Evolutionary conservation across 2,113 vertebrate genomes (phyloP).

Genomic region (Microtus ochrogaster): DNA sequence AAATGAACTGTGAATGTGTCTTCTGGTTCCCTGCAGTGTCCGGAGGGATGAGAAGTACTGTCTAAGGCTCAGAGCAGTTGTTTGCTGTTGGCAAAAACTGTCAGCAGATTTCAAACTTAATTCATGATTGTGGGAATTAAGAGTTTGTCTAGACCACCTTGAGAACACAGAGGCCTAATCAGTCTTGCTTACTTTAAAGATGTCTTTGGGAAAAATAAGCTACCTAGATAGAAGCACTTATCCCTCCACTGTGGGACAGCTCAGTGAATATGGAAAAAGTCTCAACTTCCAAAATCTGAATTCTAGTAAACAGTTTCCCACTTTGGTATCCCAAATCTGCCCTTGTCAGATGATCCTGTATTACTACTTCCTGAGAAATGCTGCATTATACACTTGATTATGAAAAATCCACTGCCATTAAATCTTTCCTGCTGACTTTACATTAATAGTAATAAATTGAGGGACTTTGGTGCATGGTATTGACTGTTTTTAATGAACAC

Average conservation of each 20-base stretch:
- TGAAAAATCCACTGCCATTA: slow-evolving; percentile 17
- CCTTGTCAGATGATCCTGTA: neutral
- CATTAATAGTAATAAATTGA: slow-evolving; percentile 6
- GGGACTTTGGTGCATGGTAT: slow-evolving; percentile 14
- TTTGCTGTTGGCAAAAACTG: slow-evolving; percentile 14
- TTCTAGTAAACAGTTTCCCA: slow-evolving; percentile 20
- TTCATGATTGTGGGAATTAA: slow-evolving; percentile 50
- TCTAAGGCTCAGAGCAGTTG: neutral
- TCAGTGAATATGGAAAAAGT: slow-evolving; percentile 1
- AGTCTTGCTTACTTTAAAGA: slow-evolving; percentile 59
- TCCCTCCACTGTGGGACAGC: slow-evolving; percentile 37
- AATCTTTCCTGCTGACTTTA: slow-evolving; percentile 5
- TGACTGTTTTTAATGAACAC: slow-evolving; percentile 58
- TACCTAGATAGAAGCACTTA: slow-evolving; percentile 58
- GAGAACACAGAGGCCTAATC: slow-evolving; percentile 56
- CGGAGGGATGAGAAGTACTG: neutral
- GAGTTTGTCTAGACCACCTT: slow-evolving; percentile 56
- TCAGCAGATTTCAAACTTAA: slow-evolving; percentile 55
- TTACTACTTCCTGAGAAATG: neutral
- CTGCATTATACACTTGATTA: neutral
- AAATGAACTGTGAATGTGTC: neutral
- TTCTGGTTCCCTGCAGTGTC: neutral
- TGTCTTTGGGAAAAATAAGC: slow-evolving; percentile 56
- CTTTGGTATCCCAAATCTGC: slow-evolving; percentile 21
- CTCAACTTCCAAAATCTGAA: slow-evolving; percentile 42